Evolutionary conservation across 2,797 vertebrate species (phyloP).

Genomic region (Lophius americanus): DNA sequence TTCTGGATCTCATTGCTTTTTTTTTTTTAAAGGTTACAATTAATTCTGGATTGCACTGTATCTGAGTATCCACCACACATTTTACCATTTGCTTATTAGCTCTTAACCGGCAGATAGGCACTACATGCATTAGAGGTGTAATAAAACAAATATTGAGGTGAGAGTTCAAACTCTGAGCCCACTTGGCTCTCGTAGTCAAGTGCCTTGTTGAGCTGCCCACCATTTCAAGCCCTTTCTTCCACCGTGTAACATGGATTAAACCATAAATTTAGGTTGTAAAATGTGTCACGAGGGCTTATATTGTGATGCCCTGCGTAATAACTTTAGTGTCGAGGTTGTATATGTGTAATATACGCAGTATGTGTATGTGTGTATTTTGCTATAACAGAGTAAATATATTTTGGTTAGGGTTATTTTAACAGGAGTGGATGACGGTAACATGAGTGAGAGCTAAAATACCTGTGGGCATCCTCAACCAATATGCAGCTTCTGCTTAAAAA

Average conservation of each 20-base stretch:
- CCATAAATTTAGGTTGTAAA: constrained; percentile 66
- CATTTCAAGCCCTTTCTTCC: constrained; percentile 49
- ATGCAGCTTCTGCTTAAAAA: not conserved
- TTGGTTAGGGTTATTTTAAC: constrained; percentile 49
- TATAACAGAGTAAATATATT: constrained; percentile 38
- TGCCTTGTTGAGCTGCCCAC: constrained; percentile 61
- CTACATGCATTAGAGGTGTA: constrained; percentile 29
- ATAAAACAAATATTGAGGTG: constrained; percentile 39
- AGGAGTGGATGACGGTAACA: constrained; percentile 16
- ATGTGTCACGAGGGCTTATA: constrained; percentile 56
- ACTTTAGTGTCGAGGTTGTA: constrained; percentile 47
- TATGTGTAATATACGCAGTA: constrained; percentile 26
- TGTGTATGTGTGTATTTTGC: constrained; percentile 29
- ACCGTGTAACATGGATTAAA: constrained; percentile 46
- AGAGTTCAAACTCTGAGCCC: constrained; percentile 46
- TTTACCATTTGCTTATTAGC: constrained; percentile 52
- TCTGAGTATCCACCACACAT: constrained; percentile 16
- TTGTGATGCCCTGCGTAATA: constrained; percentile 57
- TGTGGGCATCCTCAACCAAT: constrained; percentile 9
- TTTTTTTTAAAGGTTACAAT: too few species aligned
- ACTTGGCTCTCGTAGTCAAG: too few species aligned
- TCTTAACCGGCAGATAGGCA: constrained; percentile 34
- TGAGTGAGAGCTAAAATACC: constrained; percentile 4
- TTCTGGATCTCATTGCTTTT: too few species aligned
- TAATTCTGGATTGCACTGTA: too few species aligned